Evolutionary conservation across 1,140 invertebrate species (phyloP).

Genomic region (Antheraea pernyi): DNA sequence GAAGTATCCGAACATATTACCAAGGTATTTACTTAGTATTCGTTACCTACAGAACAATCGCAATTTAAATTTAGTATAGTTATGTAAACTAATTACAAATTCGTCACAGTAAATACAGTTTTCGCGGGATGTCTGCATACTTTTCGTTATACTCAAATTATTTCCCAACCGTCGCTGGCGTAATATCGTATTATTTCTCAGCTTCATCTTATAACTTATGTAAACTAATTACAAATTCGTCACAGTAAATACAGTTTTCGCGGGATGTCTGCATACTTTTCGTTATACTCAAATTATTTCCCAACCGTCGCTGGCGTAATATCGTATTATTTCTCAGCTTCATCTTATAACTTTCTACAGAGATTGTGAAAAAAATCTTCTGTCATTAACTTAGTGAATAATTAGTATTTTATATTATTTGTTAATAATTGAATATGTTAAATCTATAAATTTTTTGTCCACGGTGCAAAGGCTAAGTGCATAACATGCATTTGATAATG

Average conservation of each 20-base stretch:
- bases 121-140: slow-evolving; percentile 7
- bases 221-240: not conserved
- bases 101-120: not conserved
- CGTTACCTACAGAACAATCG: no score
- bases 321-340: slow-evolving; percentile 44
- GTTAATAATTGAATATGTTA: no score
- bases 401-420: no score
- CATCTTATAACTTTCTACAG: slow-evolving; percentile 30
- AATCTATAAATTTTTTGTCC: no score
- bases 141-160: slow-evolving; percentile 29
- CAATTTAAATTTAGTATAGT: no score
- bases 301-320: slow-evolving; percentile 49
- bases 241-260: not conserved
- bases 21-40: no score
- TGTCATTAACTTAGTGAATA: not conserved
- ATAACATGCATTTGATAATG: no score
- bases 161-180: slow-evolving; percentile 59
- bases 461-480: no score
- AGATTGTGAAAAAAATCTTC: not conserved
- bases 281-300: slow-evolving; percentile 39
- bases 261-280: slow-evolving; percentile 19
- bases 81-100: not conserved
- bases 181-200: slow-evolving; percentile 41
- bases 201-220: slow-evolving; percentile 27
- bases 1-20: no score